Evolutionary conservation across 2,888 invertebrate genomes (phyloP), one percentile per base, ranked within the genome.

Genomic region (Sussaba pulchella): DNA sequence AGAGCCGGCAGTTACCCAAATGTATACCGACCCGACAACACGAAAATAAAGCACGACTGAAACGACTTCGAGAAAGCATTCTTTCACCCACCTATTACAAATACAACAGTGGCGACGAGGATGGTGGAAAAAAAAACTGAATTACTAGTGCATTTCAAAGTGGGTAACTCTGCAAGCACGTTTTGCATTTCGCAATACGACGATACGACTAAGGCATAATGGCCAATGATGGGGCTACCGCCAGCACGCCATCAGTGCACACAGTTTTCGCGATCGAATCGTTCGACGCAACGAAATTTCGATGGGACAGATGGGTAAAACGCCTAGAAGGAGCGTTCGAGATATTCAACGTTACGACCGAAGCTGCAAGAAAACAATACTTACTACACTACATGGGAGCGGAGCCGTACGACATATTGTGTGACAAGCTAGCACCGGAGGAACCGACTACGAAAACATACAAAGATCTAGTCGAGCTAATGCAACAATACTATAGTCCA

Each of bases 271-370:
- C 63, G 0, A 63, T 63, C 5, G 63, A 63, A 5, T 43, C 45
- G 1, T 63, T 21, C 45, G 63, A 45, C 8, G 43, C 41, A 12
- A 43, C 45, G 0, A 45, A 63, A 14, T 63, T 43, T 43, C 69
- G 69, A 61, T 81, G 81, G 74, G 57, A 78, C 10, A 14, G 78
- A 14, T 82, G 81, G 75, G 19, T 78, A 5, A 45, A 82, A 43
- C 66, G 67, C 6, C 47, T 82, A 10, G 67, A 74, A 39, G 78
- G 78, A 0, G 71, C 70, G 0, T 39, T 82, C 47, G 47, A 59
- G 0, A 78, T 81, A 1, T 74, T 77, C 45, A 67, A 67, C 6
- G 67, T 81, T 0, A 31, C 66, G 2, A 14, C 12, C 5, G 59
- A n/a, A 8, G 43, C 21, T 6, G 31, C 17, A 6, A 39, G 66